Base-by-base conservation (phyloP, 2,113 vertebrate genomes). In the Ornithorhynchus anatinus region DNA sequence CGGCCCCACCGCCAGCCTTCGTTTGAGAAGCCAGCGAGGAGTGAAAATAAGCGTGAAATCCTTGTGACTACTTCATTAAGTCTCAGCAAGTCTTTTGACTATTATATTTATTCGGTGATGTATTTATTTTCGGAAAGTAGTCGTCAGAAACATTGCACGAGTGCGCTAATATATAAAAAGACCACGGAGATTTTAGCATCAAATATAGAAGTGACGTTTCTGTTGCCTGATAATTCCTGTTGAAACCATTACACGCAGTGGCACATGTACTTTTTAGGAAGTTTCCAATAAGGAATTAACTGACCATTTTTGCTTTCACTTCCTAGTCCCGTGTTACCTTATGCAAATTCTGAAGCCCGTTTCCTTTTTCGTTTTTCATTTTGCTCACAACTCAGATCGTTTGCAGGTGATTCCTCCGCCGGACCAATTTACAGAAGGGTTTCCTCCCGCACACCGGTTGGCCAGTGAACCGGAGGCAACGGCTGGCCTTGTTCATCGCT, bases 311-410 rank as follows among this genome's bases (percentile, higher is more conserved):
- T 17, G 60, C 22, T 59, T 72, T 72, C 44, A 37, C 5, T 61
- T 72, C 56, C 31, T 8, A n/a, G 22, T 59, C 57, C 56, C 23
- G 67, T 64, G 25, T 63, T 43, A 17, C 12, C 12, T 56, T 71
- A 33, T 31, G 74, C n/a, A 17, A 40, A 59, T 23, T 62, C 39
- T 66, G 57, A 71, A 66, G 29, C 14, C 29, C 23, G 58, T 68
- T 85, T 53, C 11, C 8, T 54, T 52, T 75, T 17, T 64, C 76
- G 57, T 2, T 74, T 67, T 50, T 23, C n/a, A n/a, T n/a, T n/a
- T n/a, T n/a, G n/a, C n/a, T n/a, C n/a, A n/a, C n/a, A n/a, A n/a
- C n/a, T n/a, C n/a, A n/a, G n/a, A n/a, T n/a, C n/a, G n/a, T n/a
- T n/a, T n/a, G n/a, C n/a, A n/a, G n/a, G n/a, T n/a, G n/a, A n/a